Conservation (phyloP, 2,113 vertebrate species). For the Hystrix brachyura region DNA sequence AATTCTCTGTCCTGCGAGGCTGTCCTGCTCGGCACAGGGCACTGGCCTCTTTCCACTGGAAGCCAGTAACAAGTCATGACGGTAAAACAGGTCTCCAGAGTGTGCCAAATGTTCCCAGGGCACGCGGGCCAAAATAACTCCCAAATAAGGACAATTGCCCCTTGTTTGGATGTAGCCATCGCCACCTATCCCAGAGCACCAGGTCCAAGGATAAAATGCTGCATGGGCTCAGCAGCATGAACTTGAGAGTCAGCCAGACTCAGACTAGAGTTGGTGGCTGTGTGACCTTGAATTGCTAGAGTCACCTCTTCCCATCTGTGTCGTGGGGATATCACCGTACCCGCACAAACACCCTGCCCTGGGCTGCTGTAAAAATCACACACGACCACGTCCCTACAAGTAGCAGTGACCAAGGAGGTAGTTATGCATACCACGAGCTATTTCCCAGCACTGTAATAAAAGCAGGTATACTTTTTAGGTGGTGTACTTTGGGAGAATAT, state of each 20-base stretch:
- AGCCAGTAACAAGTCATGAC: not conserved
- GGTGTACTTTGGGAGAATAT: not conserved
- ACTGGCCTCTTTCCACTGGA: not conserved
- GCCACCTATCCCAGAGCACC: not conserved
- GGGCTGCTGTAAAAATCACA: not conserved
- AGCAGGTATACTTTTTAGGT: not conserved
- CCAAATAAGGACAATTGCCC: not conserved
- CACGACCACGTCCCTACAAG: too few relatives aligned
- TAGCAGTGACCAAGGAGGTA: not conserved
- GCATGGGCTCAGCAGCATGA: not conserved
- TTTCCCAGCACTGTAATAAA: not conserved
- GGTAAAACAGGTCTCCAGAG: not conserved
- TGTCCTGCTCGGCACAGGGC: not conserved
- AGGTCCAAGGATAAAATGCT: too few relatives aligned
- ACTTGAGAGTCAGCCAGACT: not conserved
- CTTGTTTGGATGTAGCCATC: not conserved
- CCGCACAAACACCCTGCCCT: too few relatives aligned
- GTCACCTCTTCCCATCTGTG: not conserved
- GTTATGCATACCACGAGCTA: not conserved
- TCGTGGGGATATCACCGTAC: not conserved
- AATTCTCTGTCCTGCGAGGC: not conserved
- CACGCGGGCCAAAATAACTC: not conserved
- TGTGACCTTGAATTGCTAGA: not conserved
- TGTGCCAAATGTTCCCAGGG: not conserved
- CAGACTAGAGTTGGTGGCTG: not conserved